phyloP scores from a whole-genome alignment of 64 coral and sea anemone genomes.

The Dendrophyllia cribrosa region DNA sequence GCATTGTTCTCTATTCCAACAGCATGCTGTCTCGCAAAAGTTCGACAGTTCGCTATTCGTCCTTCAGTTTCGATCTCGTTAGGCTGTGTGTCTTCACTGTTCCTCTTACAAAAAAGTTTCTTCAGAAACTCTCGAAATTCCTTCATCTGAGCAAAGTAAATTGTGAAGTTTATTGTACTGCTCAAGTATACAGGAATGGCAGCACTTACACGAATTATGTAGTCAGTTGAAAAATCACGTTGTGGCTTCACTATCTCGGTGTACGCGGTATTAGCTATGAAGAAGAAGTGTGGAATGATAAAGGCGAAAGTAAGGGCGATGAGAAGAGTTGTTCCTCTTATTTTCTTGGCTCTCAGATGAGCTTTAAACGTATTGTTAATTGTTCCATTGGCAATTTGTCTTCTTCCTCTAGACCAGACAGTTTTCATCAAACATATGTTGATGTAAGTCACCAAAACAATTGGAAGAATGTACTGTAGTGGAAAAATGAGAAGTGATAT shows the following conservation, averaged over 20 bases:
- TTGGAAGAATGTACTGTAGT: constrained; percentile 3
- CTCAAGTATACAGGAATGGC: neutral
- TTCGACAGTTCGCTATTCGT: too few species aligned
- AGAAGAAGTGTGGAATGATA: constrained; percentile 28
- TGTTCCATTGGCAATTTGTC: neutral
- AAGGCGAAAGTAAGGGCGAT: constrained; percentile 19
- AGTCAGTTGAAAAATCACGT: constrained; percentile 27
- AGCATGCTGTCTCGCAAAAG: too few species aligned
- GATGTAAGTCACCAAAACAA: constrained; percentile 7
- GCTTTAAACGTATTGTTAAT: constrained; percentile 10
- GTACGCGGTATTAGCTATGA: neutral
- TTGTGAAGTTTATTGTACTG: neutral
- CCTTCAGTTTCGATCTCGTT: too few species aligned
- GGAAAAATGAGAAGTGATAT: neutral
- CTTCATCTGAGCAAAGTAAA: neutral
- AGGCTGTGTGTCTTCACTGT: neutral
- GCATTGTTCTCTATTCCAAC: too few species aligned
- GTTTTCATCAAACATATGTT: constrained; percentile 14
- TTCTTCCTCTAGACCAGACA: neutral
- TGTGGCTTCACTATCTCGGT: neutral
- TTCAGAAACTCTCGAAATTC: constrained; percentile 4
- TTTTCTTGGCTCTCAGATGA: neutral
- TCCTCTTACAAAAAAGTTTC: neutral
- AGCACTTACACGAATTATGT: neutral
- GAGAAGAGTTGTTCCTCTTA: constrained; percentile 14